Conservation (phyloP, 2,888 invertebrate genomes). For the Megaustenia siamemsis region DNA sequence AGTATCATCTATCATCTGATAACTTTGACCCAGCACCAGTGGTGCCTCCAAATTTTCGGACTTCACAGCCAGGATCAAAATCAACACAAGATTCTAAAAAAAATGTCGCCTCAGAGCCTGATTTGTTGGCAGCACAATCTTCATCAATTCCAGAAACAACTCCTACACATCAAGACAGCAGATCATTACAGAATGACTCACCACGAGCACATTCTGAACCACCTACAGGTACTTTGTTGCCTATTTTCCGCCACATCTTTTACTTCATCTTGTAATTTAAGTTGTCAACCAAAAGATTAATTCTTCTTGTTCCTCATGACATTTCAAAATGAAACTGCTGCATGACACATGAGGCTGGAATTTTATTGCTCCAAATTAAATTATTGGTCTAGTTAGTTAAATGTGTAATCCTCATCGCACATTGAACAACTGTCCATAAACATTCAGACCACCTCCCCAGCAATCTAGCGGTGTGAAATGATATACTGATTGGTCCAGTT, state of each 20-base stretch:
- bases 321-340: no score
- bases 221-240: conserved; percentile 53
- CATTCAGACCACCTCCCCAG: no score
- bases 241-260: background rate
- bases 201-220: conserved; percentile 70
- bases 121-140: conserved; percentile 1
- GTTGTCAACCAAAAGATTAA: no score
- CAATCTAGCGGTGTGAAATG: no score
- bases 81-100: conserved; percentile 6
- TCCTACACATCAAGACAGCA: background rate
- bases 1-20: conserved; percentile 63
- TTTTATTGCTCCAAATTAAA: no score
- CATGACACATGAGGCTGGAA: no score
- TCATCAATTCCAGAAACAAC: conserved; percentile 3
- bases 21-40: conserved; percentile 8
- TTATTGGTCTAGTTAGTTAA: no score
- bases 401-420: no score
- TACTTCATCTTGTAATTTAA: no score
- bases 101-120: conserved; percentile 10
- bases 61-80: background rate
- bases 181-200: conserved; percentile 27
- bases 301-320: no score
- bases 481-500: no score
- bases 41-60: background rate
- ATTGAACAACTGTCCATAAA: no score